Evolutionary conservation across 2,113 vertebrate species (phyloP), one percentile per base, ranked within the genome.

Genomic region (Sebastes fasciatus): DNA sequence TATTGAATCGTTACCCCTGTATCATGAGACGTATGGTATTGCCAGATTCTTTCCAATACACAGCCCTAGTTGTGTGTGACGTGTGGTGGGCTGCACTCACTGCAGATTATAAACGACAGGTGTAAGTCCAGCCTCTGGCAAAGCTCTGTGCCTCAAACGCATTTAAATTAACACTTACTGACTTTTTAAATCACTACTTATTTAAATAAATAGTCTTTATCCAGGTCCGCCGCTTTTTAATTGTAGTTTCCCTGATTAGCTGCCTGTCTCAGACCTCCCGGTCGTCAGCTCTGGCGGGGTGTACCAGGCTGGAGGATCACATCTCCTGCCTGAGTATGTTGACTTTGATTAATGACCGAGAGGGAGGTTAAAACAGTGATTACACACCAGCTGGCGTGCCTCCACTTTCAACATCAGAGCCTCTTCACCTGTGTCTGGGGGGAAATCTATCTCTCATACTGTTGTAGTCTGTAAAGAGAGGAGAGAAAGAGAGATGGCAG

Each of bases 301-400:
- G 84, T 57, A 34, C 26, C n/a, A 74, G 74, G 67, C 79, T 79
- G n/a, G 61, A 72, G 78, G 78, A 87, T 85, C 77, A 60, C 79
- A 75, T 80, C 83, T 74, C 69, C 78, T 64, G 75, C 60, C 80
- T 42, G 74, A 71, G 71, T 66, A 13, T 72, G 60, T 65, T 93
- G 86, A 90, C 87, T 88, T 89, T 91, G 93, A 94, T 92, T 86
- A 94, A 93, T 91, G 89, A 74, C 85, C 5, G 49, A 70, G 83
- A 86, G 74, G 78, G 79, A 91, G 88, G 88, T 89, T 91, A 87
- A 91, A 93, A 80, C 86, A 87, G 90, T 91, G 91, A 91, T 93
- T 93, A 87, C 85, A 77, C 84, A 87, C 77, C 87, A 82, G 85
- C 82, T 92, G 91, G 86, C 63, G 73, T 55, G 67, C 73, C 77